Conservation (phyloP, 1,140 invertebrate species). For the Maniola jurtina region DNA sequence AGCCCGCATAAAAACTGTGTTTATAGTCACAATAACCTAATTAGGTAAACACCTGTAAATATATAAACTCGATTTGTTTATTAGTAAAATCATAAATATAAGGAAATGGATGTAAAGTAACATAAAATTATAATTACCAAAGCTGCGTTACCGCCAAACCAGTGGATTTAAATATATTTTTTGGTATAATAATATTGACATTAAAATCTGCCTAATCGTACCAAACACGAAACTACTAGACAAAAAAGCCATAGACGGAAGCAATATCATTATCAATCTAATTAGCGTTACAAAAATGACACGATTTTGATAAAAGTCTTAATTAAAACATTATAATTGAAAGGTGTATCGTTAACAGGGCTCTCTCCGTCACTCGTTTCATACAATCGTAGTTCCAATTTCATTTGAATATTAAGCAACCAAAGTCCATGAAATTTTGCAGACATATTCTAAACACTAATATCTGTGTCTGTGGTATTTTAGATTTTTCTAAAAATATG, state of each 20-base stretch:
- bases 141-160: neutral
- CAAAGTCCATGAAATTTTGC: too few species aligned
- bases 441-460: too few species aligned
- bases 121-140: neutral
- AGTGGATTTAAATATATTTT: neutral
- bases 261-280: constrained; percentile 7
- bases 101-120: neutral
- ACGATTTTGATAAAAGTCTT: neutral
- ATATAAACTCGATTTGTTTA: constrained; percentile 4
- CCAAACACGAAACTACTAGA: neutral
- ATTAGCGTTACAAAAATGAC: constrained; percentile 6
- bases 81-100: neutral
- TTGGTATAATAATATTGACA: neutral
- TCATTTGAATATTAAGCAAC: too few species aligned
- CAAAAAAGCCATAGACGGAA: neutral
- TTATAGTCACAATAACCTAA: too few species aligned
- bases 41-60: too few species aligned
- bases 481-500: too few species aligned
- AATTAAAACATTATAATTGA: constrained; percentile 7
- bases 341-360: neutral
- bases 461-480: too few species aligned
- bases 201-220: neutral
- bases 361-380: too few species aligned
- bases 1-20: too few species aligned
- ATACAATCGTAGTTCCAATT: too few species aligned